Evolutionary conservation across 2,113 vertebrate species (phyloP).

Genomic region (Mionectes macconnelli): DNA sequence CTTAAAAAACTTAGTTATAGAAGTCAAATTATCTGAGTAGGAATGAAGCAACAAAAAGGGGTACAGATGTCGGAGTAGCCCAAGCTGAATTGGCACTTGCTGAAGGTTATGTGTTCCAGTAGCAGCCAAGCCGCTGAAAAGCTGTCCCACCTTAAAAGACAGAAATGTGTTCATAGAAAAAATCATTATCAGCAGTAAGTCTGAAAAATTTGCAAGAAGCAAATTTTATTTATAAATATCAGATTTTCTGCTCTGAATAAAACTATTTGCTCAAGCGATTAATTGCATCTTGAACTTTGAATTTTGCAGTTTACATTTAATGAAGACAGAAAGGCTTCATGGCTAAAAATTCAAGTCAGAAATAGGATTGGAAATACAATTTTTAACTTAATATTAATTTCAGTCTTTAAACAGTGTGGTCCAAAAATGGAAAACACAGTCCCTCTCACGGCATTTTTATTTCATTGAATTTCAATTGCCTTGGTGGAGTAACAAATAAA

Average conservation of each 20-base stretch:
- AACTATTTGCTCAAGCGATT: not conserved
- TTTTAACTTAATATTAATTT: not conserved
- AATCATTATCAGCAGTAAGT: not conserved
- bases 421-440: not conserved
- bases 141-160: not conserved
- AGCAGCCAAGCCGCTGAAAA: not conserved
- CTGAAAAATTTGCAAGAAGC: not conserved
- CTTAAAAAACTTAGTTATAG: not conserved
- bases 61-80: not conserved
- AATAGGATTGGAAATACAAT: not conserved
- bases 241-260: not conserved
- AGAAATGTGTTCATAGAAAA: not conserved
- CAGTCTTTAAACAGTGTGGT: not conserved
- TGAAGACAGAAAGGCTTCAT: not conserved
- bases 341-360: not conserved
- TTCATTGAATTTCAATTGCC: not conserved
- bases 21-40: not conserved
- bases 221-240: not conserved
- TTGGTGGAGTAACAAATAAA: not conserved
- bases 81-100: not conserved
- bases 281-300: not conserved
- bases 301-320: not conserved
- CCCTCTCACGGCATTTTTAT: not conserved
- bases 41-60: not conserved
- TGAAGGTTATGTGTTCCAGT: not conserved